Percentiles rank a stretch among this genome's conserved stretches.
Conservation (phyloP, 2,888 invertebrate genomes). For the Drosophila niveifrons region DNA sequence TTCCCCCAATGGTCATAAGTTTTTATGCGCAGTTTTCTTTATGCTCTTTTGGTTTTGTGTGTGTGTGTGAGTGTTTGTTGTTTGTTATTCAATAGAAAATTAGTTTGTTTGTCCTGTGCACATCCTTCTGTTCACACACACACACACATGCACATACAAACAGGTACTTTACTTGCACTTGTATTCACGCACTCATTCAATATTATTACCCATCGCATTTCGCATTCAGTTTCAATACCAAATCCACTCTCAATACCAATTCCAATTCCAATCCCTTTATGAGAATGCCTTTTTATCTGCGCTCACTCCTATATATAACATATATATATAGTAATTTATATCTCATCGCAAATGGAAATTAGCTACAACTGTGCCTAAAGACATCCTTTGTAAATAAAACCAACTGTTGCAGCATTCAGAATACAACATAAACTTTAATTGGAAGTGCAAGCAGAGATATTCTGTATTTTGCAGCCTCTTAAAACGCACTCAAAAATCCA, state of each 20-base stretch:
- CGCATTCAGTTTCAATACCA: conserved; percentile 48
- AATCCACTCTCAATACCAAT: conserved; percentile 42
- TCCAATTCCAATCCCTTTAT: conserved; percentile 20
- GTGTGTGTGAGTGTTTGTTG: conserved; percentile 25
- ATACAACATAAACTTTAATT: background rate
- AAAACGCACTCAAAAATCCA: background rate
- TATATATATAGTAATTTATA: too few species aligned
- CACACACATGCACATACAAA: conserved; percentile 10
- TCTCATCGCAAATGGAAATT: conserved; percentile 39
- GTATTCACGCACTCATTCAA: conserved; percentile 34
- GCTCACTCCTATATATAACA: too few species aligned
- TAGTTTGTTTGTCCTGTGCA: conserved; percentile 64
- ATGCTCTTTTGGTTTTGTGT: conserved; percentile 32
- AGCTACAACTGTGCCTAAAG: conserved; percentile 28
- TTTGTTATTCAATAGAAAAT: conserved; percentile 68
- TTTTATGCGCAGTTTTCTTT: conserved; percentile 53
- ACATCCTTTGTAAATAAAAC: conserved; percentile 17
- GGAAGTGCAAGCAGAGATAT: background rate
- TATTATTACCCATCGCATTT: conserved; percentile 50
- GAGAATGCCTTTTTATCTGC: conserved; percentile 17
- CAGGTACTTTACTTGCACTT: conserved; percentile 38
- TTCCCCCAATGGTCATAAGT: conserved; percentile 40
- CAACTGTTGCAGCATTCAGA: conserved; percentile 36
- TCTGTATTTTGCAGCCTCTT: background rate
- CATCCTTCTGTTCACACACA: background rate